These are phyloP conservation scores for Prunella strophiata DNA, from an alignment of 2,797 vertebrate species.

Conservation along the genomic window DNA sequence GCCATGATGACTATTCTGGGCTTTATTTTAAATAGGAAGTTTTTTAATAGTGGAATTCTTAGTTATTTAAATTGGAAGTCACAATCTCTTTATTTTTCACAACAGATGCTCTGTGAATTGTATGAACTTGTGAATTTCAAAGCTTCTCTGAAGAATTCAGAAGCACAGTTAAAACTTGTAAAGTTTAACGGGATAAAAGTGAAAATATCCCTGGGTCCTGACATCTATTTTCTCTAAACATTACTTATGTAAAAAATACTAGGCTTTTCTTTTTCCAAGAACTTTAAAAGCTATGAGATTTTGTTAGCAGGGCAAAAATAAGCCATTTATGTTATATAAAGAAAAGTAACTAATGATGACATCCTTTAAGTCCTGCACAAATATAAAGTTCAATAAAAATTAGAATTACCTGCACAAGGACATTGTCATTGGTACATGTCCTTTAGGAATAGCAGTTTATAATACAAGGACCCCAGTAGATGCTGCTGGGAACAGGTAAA, in stretches of 20 bases:
- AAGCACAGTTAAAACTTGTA: conserved; percentile 78
- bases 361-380: background rate
- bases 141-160: conserved; percentile 80
- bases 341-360: background rate
- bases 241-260: conserved; percentile 68
- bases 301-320: background rate
- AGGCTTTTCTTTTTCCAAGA: conserved; percentile 28
- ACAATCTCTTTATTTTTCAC: conserved; percentile 82
- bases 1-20: background rate
- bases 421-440: background rate
- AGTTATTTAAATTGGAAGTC: conserved; percentile 80
- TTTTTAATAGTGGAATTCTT: conserved; percentile 76
- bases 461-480: background rate
- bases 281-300: conserved; percentile 31
- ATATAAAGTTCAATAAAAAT: background rate
- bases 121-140: conserved; percentile 81
- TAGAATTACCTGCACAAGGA: background rate
- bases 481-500: background rate
- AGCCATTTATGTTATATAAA: background rate
- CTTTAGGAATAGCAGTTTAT: background rate
- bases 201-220: conserved; percentile 74
- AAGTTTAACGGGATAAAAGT: conserved; percentile 75
- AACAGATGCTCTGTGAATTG: conserved; percentile 85
- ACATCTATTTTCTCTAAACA: conserved; percentile 73
- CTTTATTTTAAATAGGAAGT: conserved; percentile 54